Evolutionary conservation across 2,797 vertebrate species (phyloP), one percentile per base, ranked within the genome.

Genomic region (Dermochelys coriacea): DNA sequence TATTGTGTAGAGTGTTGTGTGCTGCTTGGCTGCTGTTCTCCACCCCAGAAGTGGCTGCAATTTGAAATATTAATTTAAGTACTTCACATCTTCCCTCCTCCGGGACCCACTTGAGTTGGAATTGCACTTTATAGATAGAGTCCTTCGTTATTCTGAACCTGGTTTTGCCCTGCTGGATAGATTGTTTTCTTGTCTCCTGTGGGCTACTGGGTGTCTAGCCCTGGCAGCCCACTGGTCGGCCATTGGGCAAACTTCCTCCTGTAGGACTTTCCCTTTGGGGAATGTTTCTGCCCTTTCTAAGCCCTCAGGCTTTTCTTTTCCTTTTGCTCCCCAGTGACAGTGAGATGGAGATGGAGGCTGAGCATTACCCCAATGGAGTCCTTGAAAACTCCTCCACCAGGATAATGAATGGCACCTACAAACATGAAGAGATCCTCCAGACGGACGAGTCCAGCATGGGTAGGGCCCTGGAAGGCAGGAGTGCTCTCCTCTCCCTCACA

Each of bases 371-470:
- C 95, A 99, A 99, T 0, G 99, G 99, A 31, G 99, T 99, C 61
- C 97, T 99, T 5, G 99, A 99, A 91, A 98, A 98, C 94, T 98
- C 99, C 61, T 98, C 99, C 34, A 98, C 99, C 5, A 98, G 99
- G 85, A 99, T 99, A 89, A 99, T 99, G 99, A 99, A 99, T 41
- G 99, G 99, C 95, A 99, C 99, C 82, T 99, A 99, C 98, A 99
- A 99, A 96, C 99, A 99, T 0, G 99, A 99, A 96, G 99, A 99
- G 95, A 99, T 99, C 96, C 98, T 99, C 85, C 99, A 99, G 97
- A 99, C 99, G 0, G 99, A 99, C 41, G 99, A 99, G 96, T 99
- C 98, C 98, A 99, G 99, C 98, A 99, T 99, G 96, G 99, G 99
- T 97, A 99, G 85, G 98, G 97, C 45, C 2, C 19, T 90, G 61